Evolutionary conservation across 1,140 invertebrate genomes (phyloP), one percentile per base, ranked within the genome.

Genomic region (Dinoponera quadriceps): DNA sequence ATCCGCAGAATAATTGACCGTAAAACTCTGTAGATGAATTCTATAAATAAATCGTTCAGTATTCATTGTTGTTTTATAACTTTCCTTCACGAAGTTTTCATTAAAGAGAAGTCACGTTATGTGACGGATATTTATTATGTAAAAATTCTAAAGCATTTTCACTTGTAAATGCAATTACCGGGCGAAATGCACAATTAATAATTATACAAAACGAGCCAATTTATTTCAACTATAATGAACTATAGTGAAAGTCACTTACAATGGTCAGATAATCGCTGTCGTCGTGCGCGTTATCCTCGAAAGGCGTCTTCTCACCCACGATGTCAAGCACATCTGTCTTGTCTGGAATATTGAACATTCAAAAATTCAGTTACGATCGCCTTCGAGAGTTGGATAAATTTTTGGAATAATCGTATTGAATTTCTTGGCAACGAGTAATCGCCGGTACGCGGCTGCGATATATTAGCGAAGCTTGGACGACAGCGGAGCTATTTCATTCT

Each of bases 241-340:
- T 16, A 82, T 13, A 81, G 38, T 62, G 16, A 55, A 51, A 63
- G 60, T 27, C 25, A 78, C 87, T 84, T 75, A 89, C 87, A 4
- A 85, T 57, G 3, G 25, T 74, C 20, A 74, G 55, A 54, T 68
- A 84, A 69, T 91, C 90, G 49, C 75, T 78, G n/a, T 85, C 86
- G 20, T 90, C 87, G 20, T 49, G 60, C 2, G 48, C 29, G 22
- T 29, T 29, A n/a, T 74, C 72, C 18, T 88, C 85, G 27, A 90
- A 82, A 25, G 65, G 25, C 18, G 77, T 62, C 66, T 90, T 91
- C 18, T 86, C 73, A 63, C 87, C 89, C 44, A 65, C 75, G 22
- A 69, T 78, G 3, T 78, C 63, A 18, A 87, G 57, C 22, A 69
- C 84, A 54, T 90, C 87, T n/a, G 83, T 33, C 22, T 78, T 74